phyloP scores from a whole-genome alignment of 2,113 vertebrate genomes.

The Phrynosoma blainvillii region DNA sequence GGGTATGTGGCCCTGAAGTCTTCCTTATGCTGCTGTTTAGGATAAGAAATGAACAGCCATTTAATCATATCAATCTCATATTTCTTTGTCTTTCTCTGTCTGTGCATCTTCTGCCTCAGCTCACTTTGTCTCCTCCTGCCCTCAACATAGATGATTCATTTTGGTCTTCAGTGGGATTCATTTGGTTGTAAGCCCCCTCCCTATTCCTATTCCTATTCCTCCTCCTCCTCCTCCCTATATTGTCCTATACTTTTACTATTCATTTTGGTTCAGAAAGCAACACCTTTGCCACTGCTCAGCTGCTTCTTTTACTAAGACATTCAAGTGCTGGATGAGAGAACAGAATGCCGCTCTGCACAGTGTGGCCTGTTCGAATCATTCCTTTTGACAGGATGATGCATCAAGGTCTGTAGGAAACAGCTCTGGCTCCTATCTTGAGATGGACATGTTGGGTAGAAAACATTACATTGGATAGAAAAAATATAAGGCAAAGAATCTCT shows the following conservation, averaged over 20 bases:
- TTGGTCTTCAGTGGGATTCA: neutral
- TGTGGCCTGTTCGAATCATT: constrained; percentile 11
- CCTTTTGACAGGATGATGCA: constrained; percentile 19
- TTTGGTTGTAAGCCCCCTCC: neutral
- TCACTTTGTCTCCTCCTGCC: neutral
- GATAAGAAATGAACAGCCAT: neutral
- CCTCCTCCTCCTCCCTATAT: neutral
- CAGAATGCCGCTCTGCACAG: neutral
- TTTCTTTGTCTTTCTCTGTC: neutral
- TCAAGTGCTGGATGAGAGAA: constrained; percentile 26
- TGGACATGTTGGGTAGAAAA: neutral
- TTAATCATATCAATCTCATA: neutral
- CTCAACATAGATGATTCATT: neutral
- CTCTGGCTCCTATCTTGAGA: neutral
- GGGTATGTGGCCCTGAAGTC: neutral
- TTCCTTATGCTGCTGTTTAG: neutral
- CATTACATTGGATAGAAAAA: neutral
- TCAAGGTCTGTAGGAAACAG: neutral
- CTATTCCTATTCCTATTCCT: neutral
- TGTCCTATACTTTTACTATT: neutral
- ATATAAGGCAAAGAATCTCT: neutral
- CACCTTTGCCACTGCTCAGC: neutral
- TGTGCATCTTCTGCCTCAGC: neutral
- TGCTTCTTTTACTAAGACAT: neutral
- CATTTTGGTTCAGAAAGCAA: neutral